Evolutionary conservation across 2,113 vertebrate species (phyloP).

Genomic region (Cephalopterus ornatus): DNA sequence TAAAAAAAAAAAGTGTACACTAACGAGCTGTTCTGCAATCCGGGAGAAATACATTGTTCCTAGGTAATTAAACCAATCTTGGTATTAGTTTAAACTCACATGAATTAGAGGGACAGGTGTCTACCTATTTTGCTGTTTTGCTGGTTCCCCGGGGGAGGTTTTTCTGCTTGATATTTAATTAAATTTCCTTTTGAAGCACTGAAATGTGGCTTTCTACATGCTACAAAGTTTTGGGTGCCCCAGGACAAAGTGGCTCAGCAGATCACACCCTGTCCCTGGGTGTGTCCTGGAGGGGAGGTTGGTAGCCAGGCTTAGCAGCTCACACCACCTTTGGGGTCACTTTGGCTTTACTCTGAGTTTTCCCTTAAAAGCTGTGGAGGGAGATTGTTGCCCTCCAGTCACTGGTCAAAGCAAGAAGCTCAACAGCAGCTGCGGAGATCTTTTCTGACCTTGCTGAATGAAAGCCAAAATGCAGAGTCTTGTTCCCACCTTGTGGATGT

Average conservation of each 20-base stretch:
- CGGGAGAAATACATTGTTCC: slow-evolving; percentile 31
- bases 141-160: not conserved
- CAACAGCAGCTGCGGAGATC: not conserved
- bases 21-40: slow-evolving; percentile 50
- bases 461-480: not conserved
- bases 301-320: not conserved
- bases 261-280: not conserved
- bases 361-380: not conserved
- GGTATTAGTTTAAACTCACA: not conserved
- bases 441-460: not conserved
- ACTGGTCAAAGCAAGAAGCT: not conserved
- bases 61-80: slow-evolving; percentile 61
- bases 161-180: slow-evolving; percentile 32
- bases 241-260: not conserved
- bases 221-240: not conserved
- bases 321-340: not conserved
- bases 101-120: slow-evolving; percentile 31
- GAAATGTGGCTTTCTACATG: not conserved
- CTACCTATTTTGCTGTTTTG: not conserved
- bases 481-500: not conserved
- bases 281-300: fast-evolving
- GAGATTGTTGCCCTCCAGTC: not conserved
- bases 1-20: not conserved
- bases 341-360: not conserved
- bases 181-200: not conserved